These are phyloP conservation scores for Lasiommata megera DNA, from an alignment of 2,888 invertebrate genomes.

Conservation along the genomic window DNA sequence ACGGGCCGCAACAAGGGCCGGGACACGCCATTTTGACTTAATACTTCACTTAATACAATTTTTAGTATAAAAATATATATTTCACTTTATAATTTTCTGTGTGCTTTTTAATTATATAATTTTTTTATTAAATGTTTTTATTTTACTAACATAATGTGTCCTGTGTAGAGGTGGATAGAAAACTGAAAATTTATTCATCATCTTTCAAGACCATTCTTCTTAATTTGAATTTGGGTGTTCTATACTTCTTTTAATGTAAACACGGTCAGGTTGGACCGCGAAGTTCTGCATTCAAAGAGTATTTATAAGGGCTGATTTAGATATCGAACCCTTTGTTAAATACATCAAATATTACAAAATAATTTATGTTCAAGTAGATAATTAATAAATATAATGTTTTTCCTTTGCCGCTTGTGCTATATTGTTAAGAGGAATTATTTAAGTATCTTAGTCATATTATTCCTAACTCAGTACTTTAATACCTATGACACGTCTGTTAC, in stretches of 20 bases:
- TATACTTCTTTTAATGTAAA: conserved; percentile 16
- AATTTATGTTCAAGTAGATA: too few species aligned
- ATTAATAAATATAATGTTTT: too few species aligned
- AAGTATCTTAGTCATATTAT: conserved; percentile 9
- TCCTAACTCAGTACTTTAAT: too few species aligned
- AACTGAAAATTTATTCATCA: conserved; percentile 6
- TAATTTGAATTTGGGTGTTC: conserved; percentile 14
- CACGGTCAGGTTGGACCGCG: too few species aligned
- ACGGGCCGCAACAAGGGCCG: conserved; percentile 29
- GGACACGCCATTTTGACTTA: conserved; percentile 15
- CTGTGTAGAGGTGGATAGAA: conserved; percentile 14
- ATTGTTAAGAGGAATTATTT: background rate
- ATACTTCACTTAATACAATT: background rate
- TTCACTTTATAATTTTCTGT: conserved; percentile 13
- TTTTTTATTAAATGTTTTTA: conserved; percentile 5
- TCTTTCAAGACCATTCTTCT: conserved; percentile 3
- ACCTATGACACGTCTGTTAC: background rate
- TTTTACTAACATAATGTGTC: conserved; percentile 11
- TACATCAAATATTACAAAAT: background rate
- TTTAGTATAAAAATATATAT: background rate
- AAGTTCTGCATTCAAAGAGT: too few species aligned
- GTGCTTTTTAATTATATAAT: background rate
- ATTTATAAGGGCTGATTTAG: too few species aligned
- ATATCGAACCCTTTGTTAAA: too few species aligned
- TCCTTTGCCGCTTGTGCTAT: too few species aligned